These are phyloP conservation scores for Bufotes viridis DNA, from an alignment of 2,797 vertebrate species.

Conservation along the genomic window DNA sequence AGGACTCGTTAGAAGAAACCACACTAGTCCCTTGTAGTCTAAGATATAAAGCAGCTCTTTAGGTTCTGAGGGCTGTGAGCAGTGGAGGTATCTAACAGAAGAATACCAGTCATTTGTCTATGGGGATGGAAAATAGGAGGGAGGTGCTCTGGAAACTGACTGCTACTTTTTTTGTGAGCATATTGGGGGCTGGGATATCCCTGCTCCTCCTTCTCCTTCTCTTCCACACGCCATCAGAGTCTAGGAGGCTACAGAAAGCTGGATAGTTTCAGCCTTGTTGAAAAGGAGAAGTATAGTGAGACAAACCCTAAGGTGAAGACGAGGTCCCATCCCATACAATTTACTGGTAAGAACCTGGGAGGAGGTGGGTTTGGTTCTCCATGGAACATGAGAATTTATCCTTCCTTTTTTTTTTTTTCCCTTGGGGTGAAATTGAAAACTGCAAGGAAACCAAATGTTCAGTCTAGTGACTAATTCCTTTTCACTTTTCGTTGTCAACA, in stretches of 20 bases:
- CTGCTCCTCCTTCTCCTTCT: constrained; percentile 37
- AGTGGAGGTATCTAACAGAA: constrained; percentile 1
- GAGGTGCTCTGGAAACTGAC: constrained; percentile 47
- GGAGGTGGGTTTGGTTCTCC: constrained; percentile 6
- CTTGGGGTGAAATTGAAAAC: not conserved
- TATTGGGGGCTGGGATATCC: constrained; percentile 53
- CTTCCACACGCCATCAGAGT: constrained; percentile 45
- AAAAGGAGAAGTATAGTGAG: not conserved
- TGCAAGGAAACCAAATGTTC: constrained; percentile 13
- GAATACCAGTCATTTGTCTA: constrained; percentile 24
- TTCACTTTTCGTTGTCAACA: not conserved
- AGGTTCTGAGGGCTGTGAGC: not conserved
- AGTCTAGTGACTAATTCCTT: not conserved
- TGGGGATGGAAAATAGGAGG: constrained; percentile 41
- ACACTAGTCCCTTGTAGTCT: not conserved
- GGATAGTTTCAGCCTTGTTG: constrained; percentile 16
- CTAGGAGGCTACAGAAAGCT: constrained; percentile 17
- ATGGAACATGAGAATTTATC: not conserved
- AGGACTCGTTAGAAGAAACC: not conserved
- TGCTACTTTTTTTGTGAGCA: constrained; percentile 56
- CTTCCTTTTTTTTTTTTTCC: not conserved
- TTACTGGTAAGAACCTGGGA: constrained; percentile 30
- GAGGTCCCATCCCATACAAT: not conserved
- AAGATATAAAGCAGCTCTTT: not conserved
- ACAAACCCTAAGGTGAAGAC: constrained; percentile 10